phyloP scores from a whole-genome alignment of 2,113 vertebrate genomes.

The Amphiprion percula region DNA sequence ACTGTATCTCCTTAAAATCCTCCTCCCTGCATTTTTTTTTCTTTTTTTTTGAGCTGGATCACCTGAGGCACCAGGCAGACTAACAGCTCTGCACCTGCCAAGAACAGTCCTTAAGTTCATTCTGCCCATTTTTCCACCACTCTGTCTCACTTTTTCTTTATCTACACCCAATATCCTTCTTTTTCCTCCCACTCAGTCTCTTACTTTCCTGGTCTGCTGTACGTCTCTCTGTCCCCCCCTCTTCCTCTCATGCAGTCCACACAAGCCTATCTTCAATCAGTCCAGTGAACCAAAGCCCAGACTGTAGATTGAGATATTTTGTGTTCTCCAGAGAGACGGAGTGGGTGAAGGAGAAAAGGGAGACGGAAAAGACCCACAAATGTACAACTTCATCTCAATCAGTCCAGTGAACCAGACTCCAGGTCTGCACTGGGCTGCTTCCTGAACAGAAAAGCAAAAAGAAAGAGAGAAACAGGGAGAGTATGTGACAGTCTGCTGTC shows the following conservation, averaged over 20 bases:
- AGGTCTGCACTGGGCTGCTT: conserved; percentile 18
- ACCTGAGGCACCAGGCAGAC: conserved; percentile 20
- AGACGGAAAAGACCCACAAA: conserved; percentile 39
- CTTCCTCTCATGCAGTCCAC: conserved; percentile 14
- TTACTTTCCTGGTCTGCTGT: conserved; percentile 17
- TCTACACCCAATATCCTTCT: conserved; percentile 20
- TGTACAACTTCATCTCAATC: conserved; percentile 55
- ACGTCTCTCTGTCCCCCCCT: neutral
- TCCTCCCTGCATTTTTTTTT: neutral
- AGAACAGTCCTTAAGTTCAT: conserved; percentile 35
- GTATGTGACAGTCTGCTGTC: conserved; percentile 18
- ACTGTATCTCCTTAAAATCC: conserved; percentile 48
- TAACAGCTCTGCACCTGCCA: conserved; percentile 33
- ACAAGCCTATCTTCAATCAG: conserved; percentile 52
- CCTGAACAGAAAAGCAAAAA: conserved; percentile 11
- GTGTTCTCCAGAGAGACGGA: conserved; percentile 48
- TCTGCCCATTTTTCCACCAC: conserved; percentile 28
- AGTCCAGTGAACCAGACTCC: conserved; percentile 39
- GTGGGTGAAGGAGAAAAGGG: conserved; percentile 33
- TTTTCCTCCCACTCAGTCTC: conserved; percentile 5
- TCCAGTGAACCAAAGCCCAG: conserved; percentile 45
- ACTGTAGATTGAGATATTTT: conserved; percentile 63
- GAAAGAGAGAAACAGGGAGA: neutral
- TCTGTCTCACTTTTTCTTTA: conserved; percentile 15
- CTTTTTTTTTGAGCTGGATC: conserved; percentile 17